Conservation (phyloP, 1,140 invertebrate genomes). For the Periplaneta americana region DNA sequence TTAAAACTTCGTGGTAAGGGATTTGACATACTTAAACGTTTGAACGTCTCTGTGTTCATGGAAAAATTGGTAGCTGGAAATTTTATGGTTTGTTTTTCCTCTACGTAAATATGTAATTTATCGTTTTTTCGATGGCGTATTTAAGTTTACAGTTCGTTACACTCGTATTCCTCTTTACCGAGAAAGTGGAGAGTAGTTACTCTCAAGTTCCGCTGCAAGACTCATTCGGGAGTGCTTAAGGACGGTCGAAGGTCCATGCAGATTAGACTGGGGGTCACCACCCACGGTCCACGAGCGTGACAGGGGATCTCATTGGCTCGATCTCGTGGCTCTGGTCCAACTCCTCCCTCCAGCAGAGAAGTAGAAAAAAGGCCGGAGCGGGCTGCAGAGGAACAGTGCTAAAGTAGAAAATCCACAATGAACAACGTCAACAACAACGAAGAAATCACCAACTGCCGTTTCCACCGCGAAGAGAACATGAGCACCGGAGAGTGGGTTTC, state of each 20-base stretch:
- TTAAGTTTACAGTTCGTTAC: no score
- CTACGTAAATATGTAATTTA: no score
- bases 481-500: conserved; percentile 16
- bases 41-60: no score
- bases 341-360: background rate
- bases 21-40: no score
- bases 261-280: background rate
- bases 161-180: no score
- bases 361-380: background rate
- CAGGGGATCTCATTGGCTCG: background rate
- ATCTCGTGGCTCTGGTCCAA: background rate
- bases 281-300: background rate
- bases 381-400: background rate
- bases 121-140: no score
- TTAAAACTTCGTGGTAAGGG: no score
- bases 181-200: no score
- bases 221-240: no score
- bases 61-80: no score
- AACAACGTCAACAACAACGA: background rate
- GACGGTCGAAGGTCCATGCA: background rate
- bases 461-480: conserved; percentile 11
- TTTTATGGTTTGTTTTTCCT: no score
- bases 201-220: no score
- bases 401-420: background rate
- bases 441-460: background rate